Evolutionary conservation across 1,140 invertebrate genomes (phyloP).

Genomic region (Riptortus pedestris): DNA sequence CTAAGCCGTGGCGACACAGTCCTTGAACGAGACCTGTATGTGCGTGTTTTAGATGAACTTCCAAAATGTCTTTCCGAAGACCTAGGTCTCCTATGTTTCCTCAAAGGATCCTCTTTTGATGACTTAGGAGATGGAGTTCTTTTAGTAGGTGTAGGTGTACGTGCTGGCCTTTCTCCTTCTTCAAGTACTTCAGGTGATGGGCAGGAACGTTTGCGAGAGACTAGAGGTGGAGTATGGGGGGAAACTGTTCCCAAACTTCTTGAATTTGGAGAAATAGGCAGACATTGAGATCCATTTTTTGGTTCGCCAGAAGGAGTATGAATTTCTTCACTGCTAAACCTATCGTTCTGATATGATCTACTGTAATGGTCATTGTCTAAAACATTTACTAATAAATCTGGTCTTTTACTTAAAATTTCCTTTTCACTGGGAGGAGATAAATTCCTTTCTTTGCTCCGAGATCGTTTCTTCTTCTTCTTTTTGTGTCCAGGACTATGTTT

Average conservation of each 20-base stretch:
- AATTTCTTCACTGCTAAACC: not conserved
- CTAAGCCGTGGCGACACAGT: not conserved
- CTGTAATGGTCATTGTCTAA: not conserved
- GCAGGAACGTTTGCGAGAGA: not conserved
- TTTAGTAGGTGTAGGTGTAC: conserved; percentile 16
- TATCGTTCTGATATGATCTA: not conserved
- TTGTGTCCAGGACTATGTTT: conserved; percentile 28
- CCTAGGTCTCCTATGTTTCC: not conserved
- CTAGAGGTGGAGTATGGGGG: conserved; percentile 8
- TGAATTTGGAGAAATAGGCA: not conserved
- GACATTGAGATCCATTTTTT: conserved; percentile 1
- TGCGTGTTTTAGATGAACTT: not conserved
- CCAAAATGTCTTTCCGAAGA: not conserved
- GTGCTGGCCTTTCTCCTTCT: conserved; percentile 19
- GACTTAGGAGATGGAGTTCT: not conserved
- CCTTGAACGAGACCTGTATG: not conserved
- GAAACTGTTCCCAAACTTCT: not conserved
- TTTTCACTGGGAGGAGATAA: not conserved
- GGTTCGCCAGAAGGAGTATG: not conserved
- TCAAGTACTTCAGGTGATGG: conserved; percentile 3
- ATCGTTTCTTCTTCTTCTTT: conserved; percentile 29
- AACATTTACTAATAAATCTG: not conserved
- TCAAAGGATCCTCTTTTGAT: not conserved
- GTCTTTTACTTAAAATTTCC: not conserved
- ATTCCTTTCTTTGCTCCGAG: conserved; percentile 19